Conservation (phyloP, 92 coral and sea anemone genomes). For the Scolanthus callimorphus region DNA sequence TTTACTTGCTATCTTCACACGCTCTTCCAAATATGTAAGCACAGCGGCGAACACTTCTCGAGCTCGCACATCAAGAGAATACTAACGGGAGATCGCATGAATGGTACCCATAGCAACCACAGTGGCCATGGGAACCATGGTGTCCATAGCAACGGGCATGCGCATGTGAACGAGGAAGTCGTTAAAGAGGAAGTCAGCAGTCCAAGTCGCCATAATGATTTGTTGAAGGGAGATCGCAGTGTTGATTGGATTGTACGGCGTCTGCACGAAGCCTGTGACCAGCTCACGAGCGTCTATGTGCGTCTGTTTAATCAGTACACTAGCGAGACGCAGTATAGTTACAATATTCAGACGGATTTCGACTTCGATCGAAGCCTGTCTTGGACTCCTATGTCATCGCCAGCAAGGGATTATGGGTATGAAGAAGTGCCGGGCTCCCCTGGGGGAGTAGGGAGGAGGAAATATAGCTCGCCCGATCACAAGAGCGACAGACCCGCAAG, state of each 20-base stretch:
- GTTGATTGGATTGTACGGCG: constrained; percentile 96
- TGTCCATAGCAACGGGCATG: constrained; percentile 12
- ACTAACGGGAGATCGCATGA: constrained; percentile 87
- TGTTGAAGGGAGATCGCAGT: constrained; percentile 84
- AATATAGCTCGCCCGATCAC: constrained; percentile 56
- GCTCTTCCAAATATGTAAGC: constrained; percentile 92
- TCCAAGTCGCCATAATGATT: constrained; percentile 75
- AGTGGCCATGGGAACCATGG: constrained; percentile 49
- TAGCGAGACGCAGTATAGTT: constrained; percentile 46
- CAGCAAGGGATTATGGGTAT: constrained; percentile 68
- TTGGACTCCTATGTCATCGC: constrained; percentile 80
- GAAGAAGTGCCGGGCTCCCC: constrained; percentile 74
- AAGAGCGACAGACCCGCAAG: constrained; percentile 40
- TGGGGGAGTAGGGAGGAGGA: constrained; percentile 38
- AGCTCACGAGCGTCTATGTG: constrained; percentile 93
- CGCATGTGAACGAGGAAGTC: constrained; percentile 40
- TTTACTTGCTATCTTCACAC: constrained; percentile 94
- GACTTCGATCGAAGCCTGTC: constrained; percentile 80
- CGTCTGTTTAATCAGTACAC: constrained; percentile 83
- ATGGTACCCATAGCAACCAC: constrained; percentile 49
- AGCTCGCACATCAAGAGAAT: constrained; percentile 94
- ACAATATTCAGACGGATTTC: constrained; percentile 43
- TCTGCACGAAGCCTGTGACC: constrained; percentile 94
- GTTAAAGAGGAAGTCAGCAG: constrained; percentile 59
- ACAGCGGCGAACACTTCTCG: constrained; percentile 96